Evolutionary conservation across 2,888 invertebrate species (phyloP), one percentile per base, ranked within the genome.

Genomic region (Neria commutata): DNA sequence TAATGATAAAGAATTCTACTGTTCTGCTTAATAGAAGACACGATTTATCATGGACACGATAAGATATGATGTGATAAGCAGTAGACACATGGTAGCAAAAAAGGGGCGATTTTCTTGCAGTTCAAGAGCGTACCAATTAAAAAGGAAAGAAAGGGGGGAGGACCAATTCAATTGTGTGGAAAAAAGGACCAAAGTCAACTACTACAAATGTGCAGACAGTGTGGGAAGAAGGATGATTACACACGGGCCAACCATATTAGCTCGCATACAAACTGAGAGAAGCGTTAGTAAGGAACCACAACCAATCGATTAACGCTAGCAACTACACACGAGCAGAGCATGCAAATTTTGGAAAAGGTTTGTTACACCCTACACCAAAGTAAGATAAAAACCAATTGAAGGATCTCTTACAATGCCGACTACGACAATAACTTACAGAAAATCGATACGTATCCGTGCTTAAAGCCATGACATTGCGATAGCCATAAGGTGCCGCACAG

Each of bases 401-500:
- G 21, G 2, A 5, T 21, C 21, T 37, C n/a, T 37, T 19, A 42
- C 42, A 42, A 37, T 63, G 47, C 47, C 56, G 57, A 60, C 63
- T 40, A 67, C 66, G 61, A 65, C 69, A 64, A 72, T 68, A 80
- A 90, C 93, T 89, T 87, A 94, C 94, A 81, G 93, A 90, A 84
- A 98, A 98, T 79, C 84, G 83, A 76, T 84, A 81, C 14, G 95
- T 92, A 80, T 97, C 89, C 73, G 86, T 88, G 77, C 92, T 94
- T 68, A 98, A 87, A 71, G 87, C 87, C 92, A 98, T 94, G 81
- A 95, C 92, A 84, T 99, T 94, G 80, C 89, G 90, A 85, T 91
- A 99, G 74, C 98, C 97, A 83, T 98, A 99, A 23, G 98, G 97
- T 67, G 95, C 91, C 64, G 92, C 95, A 85, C 98, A 99, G 63